phyloP scores from a whole-genome alignment of 2,888 invertebrate species.

The Pterostichus niger region DNA sequence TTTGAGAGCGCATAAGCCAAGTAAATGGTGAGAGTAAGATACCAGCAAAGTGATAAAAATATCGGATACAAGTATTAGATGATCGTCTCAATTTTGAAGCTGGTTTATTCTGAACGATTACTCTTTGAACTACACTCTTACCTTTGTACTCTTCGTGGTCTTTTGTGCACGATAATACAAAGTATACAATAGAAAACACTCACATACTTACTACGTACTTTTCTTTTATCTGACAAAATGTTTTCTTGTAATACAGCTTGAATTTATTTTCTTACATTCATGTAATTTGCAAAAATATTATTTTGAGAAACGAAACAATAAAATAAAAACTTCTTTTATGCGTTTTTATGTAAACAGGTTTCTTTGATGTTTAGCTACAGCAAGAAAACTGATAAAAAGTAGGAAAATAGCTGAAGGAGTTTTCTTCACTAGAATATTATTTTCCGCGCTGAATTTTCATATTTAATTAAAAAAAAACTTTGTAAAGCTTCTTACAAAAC shows the following conservation, averaged over 20 bases:
- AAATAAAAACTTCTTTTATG: background rate
- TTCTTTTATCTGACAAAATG: conserved; percentile 11
- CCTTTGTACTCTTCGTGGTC: conserved; percentile 14
- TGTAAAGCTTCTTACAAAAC: conserved; percentile 14
- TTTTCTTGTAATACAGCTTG: conserved; percentile 23
- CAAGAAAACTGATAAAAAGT: conserved; percentile 5
- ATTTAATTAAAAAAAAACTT: conserved; percentile 45
- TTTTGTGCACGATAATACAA: conserved; percentile 41
- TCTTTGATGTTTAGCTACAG: conserved; percentile 22
- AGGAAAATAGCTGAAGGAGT: background rate
- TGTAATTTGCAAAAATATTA: conserved; percentile 33
- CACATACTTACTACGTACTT: conserved; percentile 20
- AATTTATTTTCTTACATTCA: conserved; percentile 18
- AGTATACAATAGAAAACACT: conserved; percentile 30
- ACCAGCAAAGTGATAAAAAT: conserved; percentile 35
- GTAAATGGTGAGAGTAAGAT: background rate
- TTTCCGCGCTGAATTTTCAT: background rate
- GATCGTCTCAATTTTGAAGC: conserved; percentile 38
- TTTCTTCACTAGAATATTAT: background rate
- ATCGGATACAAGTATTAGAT: conserved; percentile 44
- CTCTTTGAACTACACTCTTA: conserved; percentile 46
- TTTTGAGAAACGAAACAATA: background rate
- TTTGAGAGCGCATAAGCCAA: background rate
- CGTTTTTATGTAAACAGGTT: background rate
- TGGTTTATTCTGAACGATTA: conserved; percentile 44